Conservation (phyloP, 2,113 vertebrate genomes). For the Orycteropus afer region DNA sequence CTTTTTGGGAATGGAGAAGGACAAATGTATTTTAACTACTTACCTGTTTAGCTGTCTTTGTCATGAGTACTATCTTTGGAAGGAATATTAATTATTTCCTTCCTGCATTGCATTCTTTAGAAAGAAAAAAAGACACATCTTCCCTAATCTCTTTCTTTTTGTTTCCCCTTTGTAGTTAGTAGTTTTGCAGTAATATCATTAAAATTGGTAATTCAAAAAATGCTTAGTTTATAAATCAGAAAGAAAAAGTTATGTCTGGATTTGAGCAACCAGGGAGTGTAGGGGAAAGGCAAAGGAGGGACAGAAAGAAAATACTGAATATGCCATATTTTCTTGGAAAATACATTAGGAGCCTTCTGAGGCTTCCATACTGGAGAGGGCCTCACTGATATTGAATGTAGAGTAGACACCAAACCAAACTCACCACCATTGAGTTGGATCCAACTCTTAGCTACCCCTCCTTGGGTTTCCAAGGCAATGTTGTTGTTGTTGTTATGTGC, state of each 20-base stretch:
- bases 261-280: neutral
- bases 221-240: neutral
- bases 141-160: neutral
- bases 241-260: neutral
- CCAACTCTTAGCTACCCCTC: too few species aligned
- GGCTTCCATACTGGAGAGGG: neutral
- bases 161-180: neutral
- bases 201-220: neutral
- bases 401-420: too few species aligned
- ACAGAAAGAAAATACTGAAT: neutral
- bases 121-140: neutral
- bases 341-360: neutral
- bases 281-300: neutral
- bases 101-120: neutral
- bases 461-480: too few species aligned
- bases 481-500: too few species aligned
- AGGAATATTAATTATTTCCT: neutral
- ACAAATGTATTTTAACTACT: neutral
- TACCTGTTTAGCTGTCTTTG: neutral
- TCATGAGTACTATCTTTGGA: neutral
- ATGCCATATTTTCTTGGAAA: neutral
- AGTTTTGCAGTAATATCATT: constrained; percentile 8
- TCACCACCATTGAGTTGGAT: too few species aligned
- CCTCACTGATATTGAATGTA: neutral
- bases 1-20: neutral